Evolutionary conservation across 2,113 vertebrate species (phyloP), one percentile per base, ranked within the genome.

Genomic region (Corydoras maculifer): DNA sequence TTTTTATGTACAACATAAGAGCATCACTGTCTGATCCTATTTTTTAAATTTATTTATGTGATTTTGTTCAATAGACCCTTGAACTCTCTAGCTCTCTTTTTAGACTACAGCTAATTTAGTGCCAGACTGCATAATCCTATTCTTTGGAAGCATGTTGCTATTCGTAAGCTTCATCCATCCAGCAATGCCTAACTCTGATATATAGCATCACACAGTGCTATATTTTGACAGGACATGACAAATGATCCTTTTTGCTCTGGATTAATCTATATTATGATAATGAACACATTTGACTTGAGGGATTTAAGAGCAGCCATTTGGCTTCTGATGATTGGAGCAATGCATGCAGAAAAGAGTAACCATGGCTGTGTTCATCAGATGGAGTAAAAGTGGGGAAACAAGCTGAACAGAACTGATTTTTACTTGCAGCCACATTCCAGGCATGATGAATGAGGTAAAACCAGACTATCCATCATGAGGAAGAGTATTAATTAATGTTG

Each of bases 181-280:
- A 15, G 62, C 9, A 72, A 53, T 13, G 11, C 12, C 6, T 61
- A 69, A 72, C 12, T 2, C 49, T 70, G 62, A 77, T 74, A 62
- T 70, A 77, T 70, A 31, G 51, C 54, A 9, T 62, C 30, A 51
- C 73, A 59, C 49, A 65, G 35, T 62, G 53, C 73, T 63, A 49
- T 5, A 3, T 14, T 74, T 64, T 65, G 69, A 78, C 51, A 58
- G 35, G 77, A 9, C 51, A 72, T 77, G 80, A 86, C 79, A 61
- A 79, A 84, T 77, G 58, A 58, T 13, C 15, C 25, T 67, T 64
- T 70, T 78, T 82, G 58, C 55, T 84, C 81, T 75, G 80, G 75
- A 79, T 35, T 69, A 73, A 79, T 69, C 43, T 63, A 43, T 65
- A 49, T 73, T 67, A 67, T 70, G 70, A 79, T 68, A 69, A 80